Evolutionary conservation across 1,140 invertebrate genomes (phyloP), one percentile per base, ranked within the genome.

Genomic region (Lepidotrigona ventralis): DNA sequence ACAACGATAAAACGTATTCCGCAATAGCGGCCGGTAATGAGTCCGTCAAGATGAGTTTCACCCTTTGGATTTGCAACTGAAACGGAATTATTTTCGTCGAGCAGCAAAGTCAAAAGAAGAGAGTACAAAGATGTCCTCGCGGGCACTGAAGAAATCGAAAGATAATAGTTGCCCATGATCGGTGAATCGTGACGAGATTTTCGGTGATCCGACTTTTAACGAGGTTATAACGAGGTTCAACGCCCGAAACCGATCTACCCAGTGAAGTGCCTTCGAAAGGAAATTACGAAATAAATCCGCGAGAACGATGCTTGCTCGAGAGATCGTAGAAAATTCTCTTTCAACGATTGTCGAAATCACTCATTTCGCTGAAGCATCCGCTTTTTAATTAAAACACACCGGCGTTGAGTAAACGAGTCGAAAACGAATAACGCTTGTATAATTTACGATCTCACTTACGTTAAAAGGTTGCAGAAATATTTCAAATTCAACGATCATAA

Each of bases 261-360:
- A 68, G 29, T 9, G n/a, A 33, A 68, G 29, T 21, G 9, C 33
- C 19, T 39, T 11, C 19, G 21, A 39, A 68, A 68, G 66, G 19
- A 68, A 68, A 68, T 68, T 68, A 33, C 11, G 29, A 68, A 68
- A 68, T 68, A 68, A 68, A 68, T 68, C 29, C 66, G 11, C 21
- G 11, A 68, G 19, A 39, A 68, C 29, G 29, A 12, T 23, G 29
- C 29, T 68, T 68, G 19, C 21, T 68, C 19, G 66, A 39, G 66
- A 8, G 39, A 39, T 39, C 39, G 39, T 39, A 39, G 39, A 3
- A 39, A 12, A 68, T 68, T 39, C 29, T 39, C 19, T 33, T n/a
- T 68, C 29, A 39, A 29, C 29, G 66, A 68, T 68, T 39, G 19
- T 39, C 11, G 29, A 68, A 68, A 23, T 39, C 66, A 68, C 29